A percentile compares a stretch with the other conserved stretches of the same genome.
These are phyloP conservation scores for Stigmatopora nigra DNA, from an alignment of 2,113 vertebrate species.

Conservation along the genomic window DNA sequence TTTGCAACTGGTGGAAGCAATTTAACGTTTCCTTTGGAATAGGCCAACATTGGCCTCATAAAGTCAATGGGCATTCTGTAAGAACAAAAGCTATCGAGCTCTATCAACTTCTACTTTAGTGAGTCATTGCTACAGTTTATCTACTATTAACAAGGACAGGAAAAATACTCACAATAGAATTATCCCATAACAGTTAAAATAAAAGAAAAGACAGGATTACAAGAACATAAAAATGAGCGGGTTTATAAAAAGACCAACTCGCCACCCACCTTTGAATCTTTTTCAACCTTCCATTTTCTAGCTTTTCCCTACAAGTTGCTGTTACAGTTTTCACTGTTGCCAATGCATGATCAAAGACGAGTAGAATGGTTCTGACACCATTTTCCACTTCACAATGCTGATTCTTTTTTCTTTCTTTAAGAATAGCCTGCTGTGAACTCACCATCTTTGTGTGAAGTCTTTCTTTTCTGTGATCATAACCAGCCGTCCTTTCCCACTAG, in stretches of 20 bases:
- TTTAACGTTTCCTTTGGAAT: conserved; percentile 15
- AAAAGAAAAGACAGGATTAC: conserved; percentile 10
- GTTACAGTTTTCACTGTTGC: conserved; percentile 26
- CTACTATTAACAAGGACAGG: no score
- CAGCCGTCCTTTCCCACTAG: background rate
- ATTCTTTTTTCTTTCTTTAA: conserved; percentile 22
- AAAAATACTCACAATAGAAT: no score
- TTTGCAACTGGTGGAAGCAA: conserved; percentile 26
- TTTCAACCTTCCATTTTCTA: conserved; percentile 20
- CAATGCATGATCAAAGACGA: conserved; percentile 42
- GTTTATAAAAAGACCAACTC: conserved; percentile 19
- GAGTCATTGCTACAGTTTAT: no score
- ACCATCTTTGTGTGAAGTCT: conserved; percentile 1
- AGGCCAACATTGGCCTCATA: background rate
- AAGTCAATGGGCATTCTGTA: background rate
- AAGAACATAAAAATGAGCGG: conserved; percentile 13
- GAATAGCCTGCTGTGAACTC: conserved; percentile 7
- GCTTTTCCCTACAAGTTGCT: conserved; percentile 16
- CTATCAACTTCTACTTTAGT: no score
- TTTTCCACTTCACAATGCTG: conserved; percentile 18
- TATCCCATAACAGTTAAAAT: background rate
- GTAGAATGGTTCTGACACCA: conserved; percentile 19
- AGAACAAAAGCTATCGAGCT: background rate
- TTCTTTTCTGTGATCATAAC: conserved; percentile 13
- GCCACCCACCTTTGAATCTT: conserved; percentile 8